These are phyloP conservation scores for Astyanax mexicanus DNA, from an alignment of 2,797 vertebrate genomes.

Conservation along the genomic window DNA sequence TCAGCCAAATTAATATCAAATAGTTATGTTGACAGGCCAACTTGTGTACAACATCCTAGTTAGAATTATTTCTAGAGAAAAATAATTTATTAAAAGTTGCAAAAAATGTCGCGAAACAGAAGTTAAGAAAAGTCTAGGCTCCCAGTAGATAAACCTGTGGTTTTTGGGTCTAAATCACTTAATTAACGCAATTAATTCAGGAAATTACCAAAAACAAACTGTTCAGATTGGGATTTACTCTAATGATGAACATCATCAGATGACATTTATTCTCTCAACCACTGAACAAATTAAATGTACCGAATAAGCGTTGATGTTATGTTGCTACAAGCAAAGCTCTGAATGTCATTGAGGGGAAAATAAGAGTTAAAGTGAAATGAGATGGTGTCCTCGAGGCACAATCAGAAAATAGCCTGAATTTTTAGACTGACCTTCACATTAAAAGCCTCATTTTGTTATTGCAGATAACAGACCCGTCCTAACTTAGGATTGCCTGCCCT, in stretches of 20 bases:
- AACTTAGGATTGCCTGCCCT: background rate
- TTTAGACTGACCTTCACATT: constrained; percentile 14
- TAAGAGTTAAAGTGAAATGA: background rate
- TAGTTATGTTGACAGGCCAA: too few relatives aligned
- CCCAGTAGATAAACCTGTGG: too few relatives aligned
- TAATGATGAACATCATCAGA: background rate
- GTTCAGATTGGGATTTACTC: too few relatives aligned
- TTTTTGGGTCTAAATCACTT: too few relatives aligned
- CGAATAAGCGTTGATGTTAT: background rate
- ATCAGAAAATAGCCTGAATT: background rate
- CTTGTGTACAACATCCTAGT: too few relatives aligned
- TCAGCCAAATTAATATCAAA: too few relatives aligned
- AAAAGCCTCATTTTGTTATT: constrained; percentile 1
- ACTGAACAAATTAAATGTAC: background rate
- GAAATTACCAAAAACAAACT: too few relatives aligned
- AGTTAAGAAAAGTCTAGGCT: too few relatives aligned
- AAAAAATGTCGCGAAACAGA: too few relatives aligned
- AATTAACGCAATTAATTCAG: too few relatives aligned
- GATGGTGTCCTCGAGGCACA: background rate
- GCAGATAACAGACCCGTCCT: constrained; percentile 3
- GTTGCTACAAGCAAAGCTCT: background rate
- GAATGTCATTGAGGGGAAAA: background rate
- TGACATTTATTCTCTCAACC: background rate
- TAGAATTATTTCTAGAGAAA: too few relatives aligned
- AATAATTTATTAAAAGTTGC: too few relatives aligned